These are phyloP conservation scores for Phylloscopus trochiloides DNA, from an alignment of 2,113 vertebrate genomes.

Conservation along the genomic window DNA sequence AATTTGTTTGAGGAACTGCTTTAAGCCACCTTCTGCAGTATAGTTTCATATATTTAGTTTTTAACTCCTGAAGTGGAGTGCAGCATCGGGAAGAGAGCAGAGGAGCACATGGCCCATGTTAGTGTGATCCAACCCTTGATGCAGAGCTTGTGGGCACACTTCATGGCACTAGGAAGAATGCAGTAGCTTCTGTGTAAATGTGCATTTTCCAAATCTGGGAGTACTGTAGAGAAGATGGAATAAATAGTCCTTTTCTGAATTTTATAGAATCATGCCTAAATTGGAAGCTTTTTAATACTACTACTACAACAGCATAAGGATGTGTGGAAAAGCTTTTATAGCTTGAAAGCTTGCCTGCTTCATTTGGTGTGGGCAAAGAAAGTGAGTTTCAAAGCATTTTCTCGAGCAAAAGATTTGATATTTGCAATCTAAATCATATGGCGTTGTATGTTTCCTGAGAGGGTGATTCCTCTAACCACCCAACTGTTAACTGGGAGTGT, in stretches of 20 bases:
- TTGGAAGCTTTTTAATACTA: neutral
- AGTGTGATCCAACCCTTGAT: neutral
- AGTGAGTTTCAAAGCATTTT: neutral
- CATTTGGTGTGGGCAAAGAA: neutral
- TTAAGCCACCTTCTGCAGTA: neutral
- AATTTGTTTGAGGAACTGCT: neutral
- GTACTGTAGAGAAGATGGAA: neutral
- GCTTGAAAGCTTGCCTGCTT: neutral
- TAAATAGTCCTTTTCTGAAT: neutral
- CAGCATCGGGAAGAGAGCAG: neutral
- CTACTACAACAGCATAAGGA: neutral
- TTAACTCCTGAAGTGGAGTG: neutral
- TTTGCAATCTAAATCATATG: neutral
- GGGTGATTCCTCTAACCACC: slow-evolving; percentile 19
- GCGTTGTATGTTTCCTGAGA: neutral
- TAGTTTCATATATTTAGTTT: neutral
- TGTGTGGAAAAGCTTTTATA: neutral
- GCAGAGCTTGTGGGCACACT: neutral
- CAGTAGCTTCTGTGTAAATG: neutral
- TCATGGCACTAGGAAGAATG: neutral
- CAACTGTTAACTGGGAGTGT: neutral
- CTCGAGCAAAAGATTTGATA: neutral
- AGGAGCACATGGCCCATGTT: neutral
- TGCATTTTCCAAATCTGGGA: neutral
- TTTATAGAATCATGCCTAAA: neutral